A percentile compares a stretch with the other conserved stretches of the same genome.
Evolutionary conservation across 2,888 invertebrate genomes (phyloP).

Genomic region (Melinopterus prodromus): DNA sequence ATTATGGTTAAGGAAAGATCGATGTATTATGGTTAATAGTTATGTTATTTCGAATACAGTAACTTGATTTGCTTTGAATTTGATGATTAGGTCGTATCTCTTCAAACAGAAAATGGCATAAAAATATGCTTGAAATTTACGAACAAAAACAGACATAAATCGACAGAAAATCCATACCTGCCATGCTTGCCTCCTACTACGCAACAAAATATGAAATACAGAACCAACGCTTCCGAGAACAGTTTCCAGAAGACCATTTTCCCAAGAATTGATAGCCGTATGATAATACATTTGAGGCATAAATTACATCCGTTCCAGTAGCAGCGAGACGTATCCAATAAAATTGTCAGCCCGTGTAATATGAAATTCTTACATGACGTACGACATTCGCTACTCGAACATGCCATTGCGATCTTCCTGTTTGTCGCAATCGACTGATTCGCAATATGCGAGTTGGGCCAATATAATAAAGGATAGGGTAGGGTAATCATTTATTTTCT

Average conservation of each 20-base stretch:
- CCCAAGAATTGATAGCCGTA: background rate
- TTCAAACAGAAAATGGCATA: too few relatives aligned
- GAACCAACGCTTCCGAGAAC: background rate
- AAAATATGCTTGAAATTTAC: background rate
- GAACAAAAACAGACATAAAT: background rate
- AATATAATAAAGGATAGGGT: background rate
- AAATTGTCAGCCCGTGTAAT: background rate
- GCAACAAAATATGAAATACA: background rate
- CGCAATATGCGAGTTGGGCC: too few relatives aligned
- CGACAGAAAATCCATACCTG: background rate
- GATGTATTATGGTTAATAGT: too few relatives aligned
- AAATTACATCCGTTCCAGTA: constrained; percentile 4
- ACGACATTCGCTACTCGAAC: background rate
- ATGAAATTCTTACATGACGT: constrained; percentile 4
- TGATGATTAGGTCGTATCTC: too few relatives aligned
- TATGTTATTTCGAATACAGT: too few relatives aligned
- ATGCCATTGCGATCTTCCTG: background rate
- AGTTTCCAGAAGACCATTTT: background rate
- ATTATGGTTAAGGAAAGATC: too few relatives aligned
- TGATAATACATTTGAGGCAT: background rate
- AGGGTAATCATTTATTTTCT: too few relatives aligned
- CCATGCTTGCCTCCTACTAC: background rate
- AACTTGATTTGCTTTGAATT: too few relatives aligned
- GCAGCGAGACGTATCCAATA: background rate
- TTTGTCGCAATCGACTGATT: background rate